A percentile compares a stretch with the other conserved stretches of the same genome.
Conservation (phyloP, 2,888 invertebrate species). For the Philonicus albiceps region DNA sequence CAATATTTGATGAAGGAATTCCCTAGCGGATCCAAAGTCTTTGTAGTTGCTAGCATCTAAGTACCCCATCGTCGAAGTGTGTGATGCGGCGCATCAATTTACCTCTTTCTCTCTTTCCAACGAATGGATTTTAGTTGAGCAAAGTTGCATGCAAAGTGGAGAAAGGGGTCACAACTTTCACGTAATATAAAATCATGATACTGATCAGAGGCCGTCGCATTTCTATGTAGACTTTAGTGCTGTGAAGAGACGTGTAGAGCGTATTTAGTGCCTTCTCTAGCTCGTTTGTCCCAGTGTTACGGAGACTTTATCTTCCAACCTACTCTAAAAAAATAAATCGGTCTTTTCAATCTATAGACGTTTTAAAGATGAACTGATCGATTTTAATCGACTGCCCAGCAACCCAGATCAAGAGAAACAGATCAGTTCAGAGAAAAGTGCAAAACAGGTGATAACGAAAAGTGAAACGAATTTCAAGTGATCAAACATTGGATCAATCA, state of each 20-base stretch:
- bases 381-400: not conserved
- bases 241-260: constrained; percentile 50
- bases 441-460: constrained; percentile 19
- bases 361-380: constrained; percentile 12
- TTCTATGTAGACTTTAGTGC: constrained; percentile 63
- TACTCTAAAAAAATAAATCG: not conserved
- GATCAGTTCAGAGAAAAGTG: constrained; percentile 12
- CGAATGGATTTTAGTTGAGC: constrained; percentile 44
- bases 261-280: not conserved
- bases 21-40: not conserved
- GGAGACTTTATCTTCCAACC: not conserved
- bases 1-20: constrained; percentile 7
- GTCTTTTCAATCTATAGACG: not conserved
- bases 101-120: constrained; percentile 47
- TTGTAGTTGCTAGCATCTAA: not conserved
- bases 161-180: constrained; percentile 66
- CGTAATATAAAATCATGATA: constrained; percentile 65
- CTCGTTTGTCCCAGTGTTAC: not conserved
- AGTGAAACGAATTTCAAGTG: constrained; percentile 35
- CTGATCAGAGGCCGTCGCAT: constrained; percentile 61
- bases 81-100: constrained; percentile 4
- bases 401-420: not conserved
- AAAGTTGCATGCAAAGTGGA: constrained; percentile 53
- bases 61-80: not conserved
- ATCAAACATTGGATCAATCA: constrained; percentile 9